A percentile compares a stretch with the other conserved stretches of the same genome.
Evolutionary conservation across 1,140 invertebrate genomes (phyloP).

Genomic region (Pseudomyrmex flavicornis): DNA sequence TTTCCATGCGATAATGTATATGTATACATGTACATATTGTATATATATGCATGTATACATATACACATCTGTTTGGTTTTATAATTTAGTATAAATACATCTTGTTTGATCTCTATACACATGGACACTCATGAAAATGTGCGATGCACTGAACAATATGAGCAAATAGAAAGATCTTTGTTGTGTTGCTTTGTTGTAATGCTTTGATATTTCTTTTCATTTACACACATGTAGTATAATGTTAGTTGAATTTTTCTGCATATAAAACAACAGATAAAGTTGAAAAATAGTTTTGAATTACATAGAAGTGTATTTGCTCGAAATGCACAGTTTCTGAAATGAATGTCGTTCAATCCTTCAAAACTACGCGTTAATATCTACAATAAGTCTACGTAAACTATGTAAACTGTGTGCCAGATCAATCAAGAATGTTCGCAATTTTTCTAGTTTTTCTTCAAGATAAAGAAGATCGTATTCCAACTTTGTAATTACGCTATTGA

Average conservation of each 20-base stretch:
- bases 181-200: not conserved
- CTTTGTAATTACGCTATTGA: constrained; percentile 11
- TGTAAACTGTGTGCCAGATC: constrained; percentile 13
- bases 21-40: too few species aligned
- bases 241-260: constrained; percentile 12
- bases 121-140: constrained; percentile 51
- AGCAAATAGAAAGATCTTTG: constrained; percentile 35
- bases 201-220: constrained; percentile 25
- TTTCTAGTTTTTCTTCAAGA: not conserved
- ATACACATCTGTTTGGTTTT: not conserved
- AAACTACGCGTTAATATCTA: constrained; percentile 14
- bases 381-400: constrained; percentile 26
- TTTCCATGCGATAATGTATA: not conserved
- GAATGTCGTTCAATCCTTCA: constrained; percentile 6
- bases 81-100: constrained; percentile 32
- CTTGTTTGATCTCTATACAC: constrained; percentile 36
- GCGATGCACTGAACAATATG: constrained; percentile 33
- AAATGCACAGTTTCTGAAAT: constrained; percentile 10
- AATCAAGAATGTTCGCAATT: not conserved
- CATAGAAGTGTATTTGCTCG: not conserved
- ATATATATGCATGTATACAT: too few species aligned
- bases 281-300: constrained; percentile 25
- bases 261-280: not conserved
- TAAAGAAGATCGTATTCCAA: not conserved
- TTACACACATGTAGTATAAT: not conserved